These are phyloP conservation scores for Pocillopora verrucosa DNA, from an alignment of 64 coral and sea anemone species.

Conservation along the genomic window DNA sequence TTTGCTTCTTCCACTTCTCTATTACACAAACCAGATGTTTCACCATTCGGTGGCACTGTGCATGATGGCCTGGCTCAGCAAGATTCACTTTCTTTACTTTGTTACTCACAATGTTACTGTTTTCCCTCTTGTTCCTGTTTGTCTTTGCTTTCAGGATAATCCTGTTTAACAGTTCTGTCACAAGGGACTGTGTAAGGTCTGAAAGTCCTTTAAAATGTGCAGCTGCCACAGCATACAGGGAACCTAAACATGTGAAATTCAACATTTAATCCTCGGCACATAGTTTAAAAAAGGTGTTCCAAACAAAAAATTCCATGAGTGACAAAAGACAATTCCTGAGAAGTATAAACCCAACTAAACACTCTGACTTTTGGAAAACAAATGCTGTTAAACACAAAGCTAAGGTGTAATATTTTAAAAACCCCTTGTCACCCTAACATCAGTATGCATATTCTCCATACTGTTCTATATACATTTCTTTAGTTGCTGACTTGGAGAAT, in stretches of 20 bases:
- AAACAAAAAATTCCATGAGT: neutral
- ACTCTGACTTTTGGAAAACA: too few species aligned
- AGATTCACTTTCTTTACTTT: conserved; percentile 35
- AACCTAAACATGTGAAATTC: conserved; percentile 27
- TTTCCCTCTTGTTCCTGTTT: conserved; percentile 42
- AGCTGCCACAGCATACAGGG: conserved; percentile 73
- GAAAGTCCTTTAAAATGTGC: conserved; percentile 79
- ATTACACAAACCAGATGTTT: conserved; percentile 31
- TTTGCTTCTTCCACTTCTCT: conserved; percentile 43
- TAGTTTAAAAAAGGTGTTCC: neutral
- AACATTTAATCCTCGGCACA: neutral
- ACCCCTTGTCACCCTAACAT: too few species aligned
- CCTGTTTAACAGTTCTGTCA: conserved; percentile 69
- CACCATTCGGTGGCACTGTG: neutral
- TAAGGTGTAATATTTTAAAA: too few species aligned
- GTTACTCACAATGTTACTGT: conserved; percentile 6
- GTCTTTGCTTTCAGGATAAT: conserved; percentile 53
- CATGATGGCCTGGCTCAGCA: conserved; percentile 18
- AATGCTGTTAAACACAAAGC: too few species aligned
- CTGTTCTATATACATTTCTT: too few species aligned
- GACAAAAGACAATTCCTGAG: too few species aligned
- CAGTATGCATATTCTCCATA: too few species aligned
- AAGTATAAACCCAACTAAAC: too few species aligned
- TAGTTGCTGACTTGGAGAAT: too few species aligned
- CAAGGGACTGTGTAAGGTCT: conserved; percentile 79